These are phyloP conservation scores for Cladorhizidae sp. DNA, from an alignment of 37 sponge, comb jelly and placozoan genomes.

Conservation along the genomic window DNA sequence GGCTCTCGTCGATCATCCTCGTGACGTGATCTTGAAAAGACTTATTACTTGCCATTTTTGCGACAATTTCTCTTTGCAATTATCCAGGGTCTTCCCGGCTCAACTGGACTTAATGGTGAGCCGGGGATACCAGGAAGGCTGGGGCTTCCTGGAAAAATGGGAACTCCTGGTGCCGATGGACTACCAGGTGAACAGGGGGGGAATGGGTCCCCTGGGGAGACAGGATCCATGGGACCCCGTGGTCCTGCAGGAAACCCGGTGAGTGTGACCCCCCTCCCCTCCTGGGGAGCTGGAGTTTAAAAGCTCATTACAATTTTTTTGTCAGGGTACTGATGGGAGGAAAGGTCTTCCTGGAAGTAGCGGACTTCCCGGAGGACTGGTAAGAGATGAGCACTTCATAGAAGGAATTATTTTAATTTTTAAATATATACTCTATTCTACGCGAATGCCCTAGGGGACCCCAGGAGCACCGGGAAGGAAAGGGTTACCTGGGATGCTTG, in stretches of 20 bases:
- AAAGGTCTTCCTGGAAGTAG: conserved; percentile 14
- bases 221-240: conserved; percentile 12
- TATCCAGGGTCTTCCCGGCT: conserved; percentile 7
- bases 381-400: not conserved
- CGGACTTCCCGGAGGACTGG: not conserved
- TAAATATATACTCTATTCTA: not conserved
- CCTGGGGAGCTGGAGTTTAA: not conserved
- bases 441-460: not conserved
- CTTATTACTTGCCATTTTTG: not conserved
- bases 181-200: conserved; percentile 13
- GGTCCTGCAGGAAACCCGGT: conserved; percentile 38
- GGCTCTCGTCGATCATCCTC: too few species aligned
- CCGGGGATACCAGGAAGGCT: conserved; percentile 1
- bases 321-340: not conserved
- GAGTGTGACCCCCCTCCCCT: too few species aligned
- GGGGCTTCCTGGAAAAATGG: conserved; percentile 14
- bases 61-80: not conserved
- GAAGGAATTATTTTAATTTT: not conserved
- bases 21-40: too few species aligned
- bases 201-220: conserved; percentile 25
- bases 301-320: not conserved
- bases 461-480: conserved; percentile 33
- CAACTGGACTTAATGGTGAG: not conserved
- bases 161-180: conserved; percentile 5
- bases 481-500: conserved; percentile 27